A percentile compares a stretch with the other conserved stretches of the same genome.
Conservation (phyloP, 2,797 vertebrate genomes). For the Cetoscarus ocellatus region DNA sequence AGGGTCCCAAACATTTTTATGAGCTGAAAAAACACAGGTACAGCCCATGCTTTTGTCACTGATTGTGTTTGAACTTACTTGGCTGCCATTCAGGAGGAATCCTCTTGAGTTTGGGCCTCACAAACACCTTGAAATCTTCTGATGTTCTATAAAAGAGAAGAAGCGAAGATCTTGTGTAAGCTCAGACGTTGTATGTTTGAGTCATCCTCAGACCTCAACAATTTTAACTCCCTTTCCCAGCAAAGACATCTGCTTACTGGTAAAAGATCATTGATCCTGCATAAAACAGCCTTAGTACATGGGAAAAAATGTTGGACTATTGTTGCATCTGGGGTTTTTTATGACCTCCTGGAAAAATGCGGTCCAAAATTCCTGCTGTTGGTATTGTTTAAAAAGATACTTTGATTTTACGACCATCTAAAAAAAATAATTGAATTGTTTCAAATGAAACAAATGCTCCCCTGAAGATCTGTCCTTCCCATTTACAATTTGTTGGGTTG, state of each 20-base stretch:
- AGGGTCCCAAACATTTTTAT: conserved; percentile 23
- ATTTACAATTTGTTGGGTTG: conserved; percentile 14
- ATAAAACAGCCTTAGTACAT: conserved; percentile 58
- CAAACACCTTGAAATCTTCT: conserved; percentile 34
- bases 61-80: conserved; percentile 16
- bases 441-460: conserved; percentile 1
- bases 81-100: conserved; percentile 16
- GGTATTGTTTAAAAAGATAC: conserved; percentile 34
- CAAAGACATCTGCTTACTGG: conserved; percentile 63
- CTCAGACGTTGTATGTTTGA: conserved; percentile 53
- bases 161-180: conserved; percentile 25
- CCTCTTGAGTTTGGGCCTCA: conserved; percentile 21
- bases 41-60: conserved; percentile 6
- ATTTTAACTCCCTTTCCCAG: conserved; percentile 62
- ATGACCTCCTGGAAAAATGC: conserved; percentile 51
- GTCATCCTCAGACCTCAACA: conserved; percentile 53
- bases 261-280: conserved; percentile 57
- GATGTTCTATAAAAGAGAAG: conserved; percentile 18
- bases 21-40: not conserved
- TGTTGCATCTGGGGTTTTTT: conserved; percentile 60
- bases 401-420: conserved; percentile 23
- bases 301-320: conserved; percentile 58
- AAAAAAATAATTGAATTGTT: conserved; percentile 33
- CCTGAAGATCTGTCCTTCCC: conserved; percentile 6
- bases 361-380: conserved; percentile 40